These are phyloP conservation scores for Parascotia fuliginaria DNA, from an alignment of 2,888 invertebrate species.

Conservation along the genomic window DNA sequence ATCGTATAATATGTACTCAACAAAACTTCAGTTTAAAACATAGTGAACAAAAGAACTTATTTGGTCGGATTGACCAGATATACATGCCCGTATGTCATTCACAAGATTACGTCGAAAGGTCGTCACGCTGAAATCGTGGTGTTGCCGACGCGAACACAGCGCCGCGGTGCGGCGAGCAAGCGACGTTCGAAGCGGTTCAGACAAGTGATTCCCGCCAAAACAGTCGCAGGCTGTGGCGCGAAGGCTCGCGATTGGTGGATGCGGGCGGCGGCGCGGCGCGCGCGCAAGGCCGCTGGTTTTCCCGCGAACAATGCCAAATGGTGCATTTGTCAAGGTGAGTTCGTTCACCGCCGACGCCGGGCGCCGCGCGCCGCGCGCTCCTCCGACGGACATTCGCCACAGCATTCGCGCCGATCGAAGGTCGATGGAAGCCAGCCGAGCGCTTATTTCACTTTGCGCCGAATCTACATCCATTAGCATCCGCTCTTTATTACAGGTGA, in stretches of 20 bases:
- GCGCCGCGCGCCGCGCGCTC: constrained; percentile 53
- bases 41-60: constrained; percentile 36
- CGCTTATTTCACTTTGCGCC: constrained; percentile 60
- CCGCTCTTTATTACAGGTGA: constrained; percentile 75
- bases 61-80: constrained; percentile 21
- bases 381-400: constrained; percentile 66
- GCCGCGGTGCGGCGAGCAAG: constrained; percentile 56
- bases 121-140: constrained; percentile 63
- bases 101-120: constrained; percentile 65
- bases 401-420: constrained; percentile 76
- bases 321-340: constrained; percentile 86
- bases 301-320: constrained; percentile 86
- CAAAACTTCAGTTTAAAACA: constrained; percentile 4
- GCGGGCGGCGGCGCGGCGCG: constrained; percentile 66
- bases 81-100: constrained; percentile 61
- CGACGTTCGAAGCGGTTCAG: constrained; percentile 50
- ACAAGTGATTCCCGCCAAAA: constrained; percentile 74
- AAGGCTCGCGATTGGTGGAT: constrained; percentile 77
- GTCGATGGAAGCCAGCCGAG: constrained; percentile 76
- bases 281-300: constrained; percentile 85
- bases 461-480: constrained; percentile 74
- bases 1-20: too few relatives aligned
- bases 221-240: constrained; percentile 83
- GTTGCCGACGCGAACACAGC: constrained; percentile 56
- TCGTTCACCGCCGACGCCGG: constrained; percentile 84